Base-by-base conservation (phyloP, 35 echinoderm and acorn worm genomes). In the Strongylocentrotus purpuratus region DNA sequence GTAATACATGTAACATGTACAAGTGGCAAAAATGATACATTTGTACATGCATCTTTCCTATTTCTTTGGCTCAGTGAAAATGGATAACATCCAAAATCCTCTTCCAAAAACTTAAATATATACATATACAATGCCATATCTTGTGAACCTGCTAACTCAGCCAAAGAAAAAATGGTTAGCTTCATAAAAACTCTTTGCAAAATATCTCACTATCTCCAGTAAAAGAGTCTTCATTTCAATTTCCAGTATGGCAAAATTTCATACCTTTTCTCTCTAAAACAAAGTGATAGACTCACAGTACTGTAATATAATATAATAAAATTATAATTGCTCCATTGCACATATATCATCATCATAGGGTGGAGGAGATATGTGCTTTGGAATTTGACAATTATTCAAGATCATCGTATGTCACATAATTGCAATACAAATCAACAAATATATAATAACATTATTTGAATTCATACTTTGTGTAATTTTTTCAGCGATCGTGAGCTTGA, bases 81-180 rank as follows among this genome's bases (percentile, higher is more conserved):
- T 28, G 65, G 65, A 7, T n/a, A n/a, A 28, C 28, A 71, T n/a
- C 61, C 18, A 4, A 20, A 20, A 71, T 71, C 20, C 65, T 78
- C 65, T 78, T 78, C 22, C 65, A 78, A 78, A 78, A 78, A 78
- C 65, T n/a, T 78, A n/a, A 78, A 78, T 78, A 78, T 78, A n/a
- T 78, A 78, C 65, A 78, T 18, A 12, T 11, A 55, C 25, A 28
- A 78, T 78, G 7, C 28, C 65, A 78, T 78, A 28, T 78, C 20
- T 78, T 78, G 65, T 5, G 20, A 4, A 78, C 22, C 65, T 78
- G 65, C 20, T 28, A n/a, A 78, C 22, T 0, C 20, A n/a, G 65
- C 65, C 4, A 28, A 78, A 78, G 65, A 78, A 25, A 25, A 78
- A n/a, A n/a, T 14, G 2, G 52, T 78, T 28, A 78, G 65, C 22